phyloP scores from a whole-genome alignment of 2,113 vertebrate genomes.

The Mixornis gularis region DNA sequence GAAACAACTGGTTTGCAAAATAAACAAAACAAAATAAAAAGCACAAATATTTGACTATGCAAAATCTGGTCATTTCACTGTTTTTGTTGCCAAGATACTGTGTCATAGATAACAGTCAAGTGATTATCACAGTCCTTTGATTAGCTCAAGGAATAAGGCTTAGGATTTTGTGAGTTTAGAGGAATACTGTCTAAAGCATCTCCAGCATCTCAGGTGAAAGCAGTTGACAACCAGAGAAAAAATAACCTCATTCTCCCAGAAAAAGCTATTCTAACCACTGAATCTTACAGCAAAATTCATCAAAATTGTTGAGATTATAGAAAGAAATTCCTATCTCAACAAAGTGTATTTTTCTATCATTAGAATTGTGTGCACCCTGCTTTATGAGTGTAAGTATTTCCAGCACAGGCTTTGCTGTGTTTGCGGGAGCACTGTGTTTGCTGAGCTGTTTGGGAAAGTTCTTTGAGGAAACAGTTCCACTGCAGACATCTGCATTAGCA shows the following conservation, averaged over 20 bases:
- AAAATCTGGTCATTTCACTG: not conserved
- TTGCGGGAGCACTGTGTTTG: not conserved
- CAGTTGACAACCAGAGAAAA: not conserved
- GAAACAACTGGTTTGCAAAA: not conserved
- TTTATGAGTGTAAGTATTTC: rapidly evolving
- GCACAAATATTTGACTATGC: not conserved
- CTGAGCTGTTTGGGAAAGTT: not conserved
- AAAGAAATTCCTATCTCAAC: not conserved
- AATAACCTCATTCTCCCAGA: not conserved
- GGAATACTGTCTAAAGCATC: not conserved
- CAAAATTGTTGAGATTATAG: not conserved
- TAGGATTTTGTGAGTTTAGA: not conserved
- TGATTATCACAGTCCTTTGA: not conserved
- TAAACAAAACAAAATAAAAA: not conserved
- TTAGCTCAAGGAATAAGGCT: not conserved
- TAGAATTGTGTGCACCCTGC: not conserved
- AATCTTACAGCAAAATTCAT: not conserved
- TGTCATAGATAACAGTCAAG: not conserved
- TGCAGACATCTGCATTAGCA: not conserved
- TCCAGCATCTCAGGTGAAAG: not conserved
- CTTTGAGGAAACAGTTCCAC: not conserved
- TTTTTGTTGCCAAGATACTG: not conserved
- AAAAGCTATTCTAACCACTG: not conserved
- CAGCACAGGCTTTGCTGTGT: not conserved
- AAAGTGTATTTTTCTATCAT: not conserved